Evolutionary conservation across 92 coral and sea anemone species (phyloP).

Genomic region (Porites evermanni): DNA sequence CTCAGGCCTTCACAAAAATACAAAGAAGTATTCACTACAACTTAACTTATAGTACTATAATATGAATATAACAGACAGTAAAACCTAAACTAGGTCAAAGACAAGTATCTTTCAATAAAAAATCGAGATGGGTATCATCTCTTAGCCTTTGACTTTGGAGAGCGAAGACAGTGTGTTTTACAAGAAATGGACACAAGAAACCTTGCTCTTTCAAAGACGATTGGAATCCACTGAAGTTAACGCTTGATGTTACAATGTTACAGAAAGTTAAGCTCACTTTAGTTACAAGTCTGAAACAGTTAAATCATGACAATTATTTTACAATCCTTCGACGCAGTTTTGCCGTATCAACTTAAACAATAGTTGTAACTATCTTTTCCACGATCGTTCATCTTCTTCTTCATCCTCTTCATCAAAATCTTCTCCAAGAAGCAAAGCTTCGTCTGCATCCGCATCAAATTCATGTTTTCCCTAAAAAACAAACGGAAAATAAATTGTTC

Average conservation of each 20-base stretch:
- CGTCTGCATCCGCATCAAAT: slow-evolving; percentile 78
- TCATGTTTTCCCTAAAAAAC: slow-evolving; percentile 78
- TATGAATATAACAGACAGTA: not conserved
- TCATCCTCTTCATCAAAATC: slow-evolving; percentile 97
- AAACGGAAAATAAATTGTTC: too few relatives aligned
- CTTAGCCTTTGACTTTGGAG: not conserved
- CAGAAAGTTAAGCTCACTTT: slow-evolving; percentile 8
- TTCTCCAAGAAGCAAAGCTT: slow-evolving; percentile 79
- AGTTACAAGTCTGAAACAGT: slow-evolving; percentile 15
- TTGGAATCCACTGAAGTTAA: too few relatives aligned
- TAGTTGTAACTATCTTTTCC: slow-evolving; percentile 78
- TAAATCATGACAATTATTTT: slow-evolving; percentile 3
- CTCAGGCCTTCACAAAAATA: not conserved
- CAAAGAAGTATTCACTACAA: slow-evolving; percentile 1
- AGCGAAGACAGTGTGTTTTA: too few relatives aligned
- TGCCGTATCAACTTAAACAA: not conserved
- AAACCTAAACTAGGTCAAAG: not conserved
- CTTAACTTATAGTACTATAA: slow-evolving; percentile 25
- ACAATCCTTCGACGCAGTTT: not conserved
- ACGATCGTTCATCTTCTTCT: slow-evolving; percentile 93
- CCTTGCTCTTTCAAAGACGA: too few relatives aligned
- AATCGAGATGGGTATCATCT: not conserved
- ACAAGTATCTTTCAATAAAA: not conserved
- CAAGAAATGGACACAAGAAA: too few relatives aligned
- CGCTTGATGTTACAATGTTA: not conserved